These are phyloP conservation scores for Oxyura jamaicensis DNA, from an alignment of 2,113 vertebrate species.

Conservation along the genomic window DNA sequence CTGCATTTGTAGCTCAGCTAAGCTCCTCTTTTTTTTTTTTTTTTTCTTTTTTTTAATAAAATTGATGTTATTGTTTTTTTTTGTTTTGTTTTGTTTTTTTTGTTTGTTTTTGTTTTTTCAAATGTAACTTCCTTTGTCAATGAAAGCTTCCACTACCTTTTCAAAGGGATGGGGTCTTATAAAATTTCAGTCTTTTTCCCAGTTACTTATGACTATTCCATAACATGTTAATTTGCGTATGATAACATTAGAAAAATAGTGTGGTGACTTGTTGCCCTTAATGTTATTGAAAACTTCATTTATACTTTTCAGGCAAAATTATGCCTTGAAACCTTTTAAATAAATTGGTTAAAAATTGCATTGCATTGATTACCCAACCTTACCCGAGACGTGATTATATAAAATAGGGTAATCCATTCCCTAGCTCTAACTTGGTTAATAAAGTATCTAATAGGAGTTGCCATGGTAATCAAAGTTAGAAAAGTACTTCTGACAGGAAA, in stretches of 20 bases:
- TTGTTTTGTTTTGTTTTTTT: no score
- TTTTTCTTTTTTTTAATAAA: not conserved
- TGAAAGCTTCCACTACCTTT: not conserved
- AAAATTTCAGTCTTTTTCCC: not conserved
- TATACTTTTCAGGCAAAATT: not conserved
- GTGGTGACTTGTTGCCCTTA: not conserved
- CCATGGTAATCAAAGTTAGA: constrained; percentile 38
- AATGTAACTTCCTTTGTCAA: not conserved
- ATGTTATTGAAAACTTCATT: not conserved
- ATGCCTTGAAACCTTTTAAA: not conserved
- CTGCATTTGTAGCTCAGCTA: not conserved
- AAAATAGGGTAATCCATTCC: constrained; percentile 29
- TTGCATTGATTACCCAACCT: constrained; percentile 41
- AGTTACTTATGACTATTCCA: not conserved
- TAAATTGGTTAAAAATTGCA: constrained; percentile 11
- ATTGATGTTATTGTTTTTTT: not conserved
- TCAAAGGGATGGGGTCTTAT: not conserved
- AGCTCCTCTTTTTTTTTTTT: not conserved
- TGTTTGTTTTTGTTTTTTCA: not conserved
- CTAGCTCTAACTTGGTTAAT: constrained; percentile 18
- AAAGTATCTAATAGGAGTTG: constrained; percentile 32
- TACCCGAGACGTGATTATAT: not conserved
- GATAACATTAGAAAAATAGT: not conserved
- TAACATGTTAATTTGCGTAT: not conserved
- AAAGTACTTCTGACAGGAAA: not conserved